A percentile compares a stretch with the other conserved stretches of the same genome.
Conservation (phyloP, 2,888 invertebrate genomes). For the Hirtodrosophila trivittata region DNA sequence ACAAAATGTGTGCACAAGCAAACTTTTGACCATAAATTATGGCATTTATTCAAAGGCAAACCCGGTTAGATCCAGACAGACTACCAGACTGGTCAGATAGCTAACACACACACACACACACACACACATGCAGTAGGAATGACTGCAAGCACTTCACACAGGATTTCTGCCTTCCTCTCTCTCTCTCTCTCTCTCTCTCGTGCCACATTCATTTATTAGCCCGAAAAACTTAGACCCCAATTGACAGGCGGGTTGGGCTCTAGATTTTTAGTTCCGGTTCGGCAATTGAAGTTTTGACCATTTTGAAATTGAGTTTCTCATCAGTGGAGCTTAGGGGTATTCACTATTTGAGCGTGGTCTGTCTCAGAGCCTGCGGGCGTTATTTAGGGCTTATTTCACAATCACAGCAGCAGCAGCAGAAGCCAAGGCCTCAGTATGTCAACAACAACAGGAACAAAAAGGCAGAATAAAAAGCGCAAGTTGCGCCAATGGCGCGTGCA, state of each 20-base stretch:
- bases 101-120: constrained; percentile 10
- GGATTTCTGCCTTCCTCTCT: too few species aligned
- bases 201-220: constrained; percentile 61
- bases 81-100: constrained; percentile 21
- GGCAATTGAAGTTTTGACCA: constrained; percentile 58
- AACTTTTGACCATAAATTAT: constrained; percentile 79
- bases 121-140: neutral
- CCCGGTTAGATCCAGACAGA: constrained; percentile 47
- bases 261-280: neutral
- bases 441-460: constrained; percentile 24
- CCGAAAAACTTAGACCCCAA: constrained; percentile 53
- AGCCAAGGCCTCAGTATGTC: constrained; percentile 41
- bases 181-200: constrained; percentile 6
- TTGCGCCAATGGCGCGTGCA: constrained; percentile 75
- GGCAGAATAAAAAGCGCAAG: constrained; percentile 70
- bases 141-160: too few species aligned
- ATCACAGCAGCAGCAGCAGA: too few species aligned
- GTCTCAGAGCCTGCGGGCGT: constrained; percentile 5
- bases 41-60: constrained; percentile 80
- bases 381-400: constrained; percentile 30
- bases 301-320: constrained; percentile 60
- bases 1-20: constrained; percentile 77
- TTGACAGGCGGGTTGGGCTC: constrained; percentile 47
- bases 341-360: constrained; percentile 2
- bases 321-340: neutral